These are phyloP conservation scores for Meloe dianella DNA, from an alignment of 2,888 invertebrate species.

Conservation along the genomic window DNA sequence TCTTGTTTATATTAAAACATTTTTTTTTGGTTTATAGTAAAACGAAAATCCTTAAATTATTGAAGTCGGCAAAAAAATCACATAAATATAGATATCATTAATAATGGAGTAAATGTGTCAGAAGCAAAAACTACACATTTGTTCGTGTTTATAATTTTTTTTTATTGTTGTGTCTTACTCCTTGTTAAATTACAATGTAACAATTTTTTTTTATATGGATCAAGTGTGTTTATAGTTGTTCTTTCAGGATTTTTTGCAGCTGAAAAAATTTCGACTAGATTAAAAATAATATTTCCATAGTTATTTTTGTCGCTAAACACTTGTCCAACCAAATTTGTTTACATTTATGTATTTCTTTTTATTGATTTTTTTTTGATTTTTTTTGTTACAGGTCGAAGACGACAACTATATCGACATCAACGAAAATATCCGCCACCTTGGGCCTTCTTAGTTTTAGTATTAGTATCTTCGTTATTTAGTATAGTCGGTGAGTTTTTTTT, in stretches of 20 bases:
- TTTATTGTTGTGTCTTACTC: background rate
- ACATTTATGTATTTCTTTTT: background rate
- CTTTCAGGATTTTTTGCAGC: background rate
- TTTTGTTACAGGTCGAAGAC: constrained; percentile 58
- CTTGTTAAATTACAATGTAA: background rate
- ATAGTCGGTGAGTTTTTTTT: constrained; percentile 59
- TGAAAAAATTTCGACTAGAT: background rate
- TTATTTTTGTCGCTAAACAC: constrained; percentile 23
- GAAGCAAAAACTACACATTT: background rate
- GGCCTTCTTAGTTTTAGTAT: constrained; percentile 58
- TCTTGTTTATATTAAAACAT: constrained; percentile 8
- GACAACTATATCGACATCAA: constrained; percentile 51
- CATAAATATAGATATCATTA: background rate
- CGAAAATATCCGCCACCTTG: constrained; percentile 58
- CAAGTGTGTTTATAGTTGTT: background rate
- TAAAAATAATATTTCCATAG: constrained; percentile 19
- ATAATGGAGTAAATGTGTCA: background rate
- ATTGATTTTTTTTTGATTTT: constrained; percentile 20
- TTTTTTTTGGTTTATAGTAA: background rate
- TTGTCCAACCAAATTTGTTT: constrained; percentile 20
- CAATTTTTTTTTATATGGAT: background rate
- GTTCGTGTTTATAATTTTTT: too few relatives aligned
- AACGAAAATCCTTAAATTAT: background rate
- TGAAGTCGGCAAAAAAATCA: background rate
- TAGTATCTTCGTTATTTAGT: constrained; percentile 58